Evolutionary conservation across 2,797 vertebrate species (phyloP), one percentile per base, ranked within the genome.

Genomic region (Anas capensis): DNA sequence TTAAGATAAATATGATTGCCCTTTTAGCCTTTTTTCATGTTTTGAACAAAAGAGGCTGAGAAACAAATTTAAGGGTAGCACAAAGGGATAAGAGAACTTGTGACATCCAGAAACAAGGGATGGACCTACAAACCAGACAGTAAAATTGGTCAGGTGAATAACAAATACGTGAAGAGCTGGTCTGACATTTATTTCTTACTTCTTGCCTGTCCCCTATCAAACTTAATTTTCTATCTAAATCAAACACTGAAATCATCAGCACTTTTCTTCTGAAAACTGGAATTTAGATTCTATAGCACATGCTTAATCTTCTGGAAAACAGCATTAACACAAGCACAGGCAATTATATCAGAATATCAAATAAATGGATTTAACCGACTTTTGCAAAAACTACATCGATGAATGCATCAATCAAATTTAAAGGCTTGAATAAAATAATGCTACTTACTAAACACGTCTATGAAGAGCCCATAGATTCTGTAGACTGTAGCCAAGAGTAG

Each of bases 361-460:
- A 98, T 97, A 98, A 95, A 98, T 88, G 89, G 95, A 96, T 98
- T 97, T 96, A 98, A 98, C 91, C 97, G 97, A 97, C 95, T 97
- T 97, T 91, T 82, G 77, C 95, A 96, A 89, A 96, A 97, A 72
- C 46, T 92, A 83, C 82, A 96, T 88, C 89, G 92, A 97, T 95
- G 95, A 88, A 93, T 94, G 97, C 98, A 98, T 98, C 89, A 92
- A 98, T 98, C 98, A 98, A 92, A 93, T 88, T 96, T 97, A 98
- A 98, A 97, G 88, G 95, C 87, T 97, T 58, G 93, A 98, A 97
- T 82, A 93, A 95, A 87, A 87, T 96, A 97, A 98, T 82, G 38
- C 7, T 65, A 73, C 34, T 72, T 94, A 94, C 80, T 86, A 88
- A 90, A 86, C 38, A 80, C 14, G 17, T 42, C 65, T 94, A 91